Base-by-base conservation (phyloP, 2,888 invertebrate genomes). In the Eudasyphora cyanicolor region DNA sequence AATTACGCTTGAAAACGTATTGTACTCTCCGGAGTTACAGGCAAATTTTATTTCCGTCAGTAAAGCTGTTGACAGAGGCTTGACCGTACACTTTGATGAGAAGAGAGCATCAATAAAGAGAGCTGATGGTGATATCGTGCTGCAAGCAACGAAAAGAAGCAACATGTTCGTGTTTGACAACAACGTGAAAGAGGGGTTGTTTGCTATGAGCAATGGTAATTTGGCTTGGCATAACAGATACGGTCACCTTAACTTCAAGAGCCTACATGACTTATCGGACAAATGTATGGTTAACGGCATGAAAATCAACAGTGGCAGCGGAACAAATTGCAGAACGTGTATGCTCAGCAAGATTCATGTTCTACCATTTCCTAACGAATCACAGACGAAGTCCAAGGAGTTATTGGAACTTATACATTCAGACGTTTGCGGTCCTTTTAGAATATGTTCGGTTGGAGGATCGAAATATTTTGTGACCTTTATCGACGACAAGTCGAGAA, bases 251-350 rank as follows among this genome's bases (percentile, higher is more conserved):
- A 45, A 45, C 14, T 45, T 45, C 14, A 45, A 45, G n/a, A 45
- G 45, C n/a, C 14, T 45, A n/a, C 45, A 45, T 14, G 76, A 84
- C 45, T 51, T 85, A 14, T 73, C 69, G 24, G 69, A 32, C 14
- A 85, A 82, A 21, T 60, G 24, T 35, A 84, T 84, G 76, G 84
- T 85, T 6, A 79, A 62, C 1, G 79, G 84, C 17, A 19, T 3
- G 2, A n/a, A n/a, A n/a, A n/a, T n/a, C n/a, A n/a, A n/a, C n/a
- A n/a, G n/a, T n/a, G n/a, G n/a, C n/a, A n/a, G n/a, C n/a, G n/a
- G n/a, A n/a, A n/a, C n/a, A n/a, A n/a, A n/a, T n/a, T n/a, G n/a
- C n/a, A 62, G n/a, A 35, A 73, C 62, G 12, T 83, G 76, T 8
- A 76, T 79, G 76, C 6, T 76, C 8, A 76, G 79, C 29, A 82